Evolutionary conservation across 2,113 vertebrate genomes (phyloP), one percentile per base, ranked within the genome.

Genomic region (Nannospalax galili): DNA sequence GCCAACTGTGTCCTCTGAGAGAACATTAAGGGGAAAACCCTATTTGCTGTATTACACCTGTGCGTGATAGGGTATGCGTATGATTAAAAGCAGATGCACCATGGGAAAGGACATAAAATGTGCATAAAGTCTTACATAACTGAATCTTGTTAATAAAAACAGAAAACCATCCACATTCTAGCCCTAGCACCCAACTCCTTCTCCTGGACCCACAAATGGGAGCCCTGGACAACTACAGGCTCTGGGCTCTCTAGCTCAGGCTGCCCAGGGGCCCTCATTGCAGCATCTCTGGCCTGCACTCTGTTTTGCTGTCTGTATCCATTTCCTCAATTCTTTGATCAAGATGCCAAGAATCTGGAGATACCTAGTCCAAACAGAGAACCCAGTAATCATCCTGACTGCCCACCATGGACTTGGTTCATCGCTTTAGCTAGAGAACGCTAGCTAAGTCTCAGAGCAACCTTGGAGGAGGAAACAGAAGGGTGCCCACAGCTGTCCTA

Each of bases 401-500:
- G 7, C 11, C 3, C 15, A 56, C 70, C 19, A 35, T 22, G 30
- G 0, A 0, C 62, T 82, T 15, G 3, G 42, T 67, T 48, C 52
- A 17, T 10, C 4, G 32, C n/a, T 20, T 17, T 7, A 14, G 35
- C 14, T 2, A 1, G 24, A 28, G 30, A 45, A 30, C 1, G 30
- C 35, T 7, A 22, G 4, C 28, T 28, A 22, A 45, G 37, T 22
- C 32, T 64, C n/a, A 0, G 26, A 64, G 58, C 37, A 77, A 30
- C 37, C 56, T n/a, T 48, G 65, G 37, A 20, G n/a, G 24, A 16
- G 56, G 67, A 19, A 11, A 22, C 30, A 28, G 0, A 1, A 24
- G n/a, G 16, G 7, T 67, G 3, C 7, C 0, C 0, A 0, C 15
- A 1, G 7, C 0, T 2, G 9, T 40, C 60, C 56, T 0, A 19